A percentile compares a stretch with the other conserved stretches of the same genome.
These are phyloP conservation scores for Characodon lateralis DNA, from an alignment of 2,797 vertebrate genomes.

Conservation along the genomic window DNA sequence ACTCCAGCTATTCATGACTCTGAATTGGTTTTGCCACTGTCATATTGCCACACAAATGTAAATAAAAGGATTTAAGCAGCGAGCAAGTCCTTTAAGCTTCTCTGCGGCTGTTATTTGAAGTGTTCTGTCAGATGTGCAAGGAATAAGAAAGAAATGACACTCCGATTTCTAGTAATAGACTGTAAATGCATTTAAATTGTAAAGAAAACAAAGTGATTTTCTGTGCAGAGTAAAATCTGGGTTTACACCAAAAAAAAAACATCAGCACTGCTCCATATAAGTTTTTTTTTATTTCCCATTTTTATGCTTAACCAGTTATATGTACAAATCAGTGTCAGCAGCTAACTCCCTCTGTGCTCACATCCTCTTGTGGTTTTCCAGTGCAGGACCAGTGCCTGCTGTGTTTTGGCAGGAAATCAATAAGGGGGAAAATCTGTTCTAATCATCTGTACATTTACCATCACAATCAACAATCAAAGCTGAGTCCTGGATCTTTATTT, in stretches of 20 bases:
- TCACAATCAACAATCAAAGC: slow-evolving; percentile 99
- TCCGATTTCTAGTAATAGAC: slow-evolving; percentile 31
- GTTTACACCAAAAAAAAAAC: not conserved
- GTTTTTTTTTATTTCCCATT: slow-evolving; percentile 18
- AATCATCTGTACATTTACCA: slow-evolving; percentile 99
- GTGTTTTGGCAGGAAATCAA: slow-evolving; percentile 99
- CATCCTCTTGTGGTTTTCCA: slow-evolving; percentile 60
- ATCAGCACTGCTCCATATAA: not conserved
- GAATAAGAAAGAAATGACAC: slow-evolving; percentile 19
- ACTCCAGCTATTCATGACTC: slow-evolving; percentile 91
- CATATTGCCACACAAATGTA: slow-evolving; percentile 86
- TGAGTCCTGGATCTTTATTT: slow-evolving; percentile 99
- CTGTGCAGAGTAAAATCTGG: not conserved
- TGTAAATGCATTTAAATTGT: slow-evolving; percentile 26
- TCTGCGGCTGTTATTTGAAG: slow-evolving; percentile 83
- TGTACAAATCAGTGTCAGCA: slow-evolving; percentile 43
- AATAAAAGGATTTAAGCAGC: slow-evolving; percentile 85
- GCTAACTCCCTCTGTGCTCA: slow-evolving; percentile 30
- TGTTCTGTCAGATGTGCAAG: slow-evolving; percentile 35
- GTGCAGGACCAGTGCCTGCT: slow-evolving; percentile 95
- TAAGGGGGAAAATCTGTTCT: slow-evolving; percentile 97
- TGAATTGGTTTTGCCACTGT: slow-evolving; percentile 87
- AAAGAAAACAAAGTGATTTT: not conserved
- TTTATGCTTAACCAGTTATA: slow-evolving; percentile 30
- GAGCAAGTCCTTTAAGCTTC: slow-evolving; percentile 82